phyloP scores from a whole-genome alignment of 2,888 invertebrate genomes.

The Zygaena filipendulae region DNA sequence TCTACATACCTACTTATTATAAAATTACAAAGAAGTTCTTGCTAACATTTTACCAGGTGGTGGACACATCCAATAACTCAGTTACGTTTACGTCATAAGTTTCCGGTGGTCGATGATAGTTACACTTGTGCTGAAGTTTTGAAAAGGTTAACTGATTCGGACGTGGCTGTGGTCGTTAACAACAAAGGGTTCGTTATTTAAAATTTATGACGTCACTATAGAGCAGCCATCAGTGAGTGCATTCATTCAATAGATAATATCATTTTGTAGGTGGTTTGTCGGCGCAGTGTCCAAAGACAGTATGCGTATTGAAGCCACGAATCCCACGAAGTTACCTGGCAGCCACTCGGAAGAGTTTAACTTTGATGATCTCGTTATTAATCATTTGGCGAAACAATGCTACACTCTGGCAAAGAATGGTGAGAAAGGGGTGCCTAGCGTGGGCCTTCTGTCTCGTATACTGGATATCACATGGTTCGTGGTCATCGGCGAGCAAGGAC shows the following conservation, averaged over 20 bases:
- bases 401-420: conserved; percentile 57
- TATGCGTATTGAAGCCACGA: conserved; percentile 53
- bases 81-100: conserved; percentile 16
- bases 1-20: no score
- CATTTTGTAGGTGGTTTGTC: conserved; percentile 17
- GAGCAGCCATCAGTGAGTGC: no score
- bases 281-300: conserved; percentile 38
- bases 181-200: conserved; percentile 32
- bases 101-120: conserved; percentile 55
- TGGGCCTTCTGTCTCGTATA: conserved; percentile 78
- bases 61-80: conserved; percentile 71
- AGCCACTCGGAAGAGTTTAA: conserved; percentile 61
- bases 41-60: no score
- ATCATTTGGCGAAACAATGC: conserved; percentile 74
- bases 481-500: conserved; percentile 65
- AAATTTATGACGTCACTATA: background rate
- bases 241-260: no score
- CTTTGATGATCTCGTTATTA: conserved; percentile 26
- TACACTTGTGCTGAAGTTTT: conserved; percentile 71
- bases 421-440: conserved; percentile 38
- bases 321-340: conserved; percentile 21
- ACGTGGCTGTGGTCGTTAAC: conserved; percentile 27
- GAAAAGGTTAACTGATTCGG: conserved; percentile 56
- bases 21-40: no score
- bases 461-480: conserved; percentile 81